These are phyloP conservation scores for Penelope pileata DNA, from an alignment of 2,113 vertebrate species.

Conservation along the genomic window DNA sequence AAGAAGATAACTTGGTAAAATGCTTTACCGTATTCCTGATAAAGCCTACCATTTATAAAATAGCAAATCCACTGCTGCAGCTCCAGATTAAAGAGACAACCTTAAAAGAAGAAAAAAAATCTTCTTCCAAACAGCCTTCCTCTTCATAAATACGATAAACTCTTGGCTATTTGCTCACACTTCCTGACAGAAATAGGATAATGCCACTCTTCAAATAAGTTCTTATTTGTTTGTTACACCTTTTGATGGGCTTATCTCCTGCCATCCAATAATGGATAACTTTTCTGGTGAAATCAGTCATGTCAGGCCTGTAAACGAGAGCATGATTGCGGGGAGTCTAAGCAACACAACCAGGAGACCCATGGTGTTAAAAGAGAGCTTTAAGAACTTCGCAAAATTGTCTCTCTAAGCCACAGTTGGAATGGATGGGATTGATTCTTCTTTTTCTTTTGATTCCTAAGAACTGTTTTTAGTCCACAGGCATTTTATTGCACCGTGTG, in stretches of 20 bases:
- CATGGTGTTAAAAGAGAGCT: neutral
- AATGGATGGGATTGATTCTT: conserved; percentile 33
- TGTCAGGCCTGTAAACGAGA: conserved; percentile 40
- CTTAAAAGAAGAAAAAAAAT: conserved; percentile 32
- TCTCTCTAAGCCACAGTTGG: neutral
- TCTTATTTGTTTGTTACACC: conserved; percentile 58
- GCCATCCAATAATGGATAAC: conserved; percentile 54
- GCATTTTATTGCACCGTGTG: neutral
- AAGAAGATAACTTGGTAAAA: conserved; percentile 37
- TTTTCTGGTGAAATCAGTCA: conserved; percentile 52
- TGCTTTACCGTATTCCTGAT: conserved; percentile 41
- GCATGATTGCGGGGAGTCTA: neutral
- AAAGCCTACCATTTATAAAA: conserved; percentile 62
- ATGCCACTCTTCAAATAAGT: conserved; percentile 63
- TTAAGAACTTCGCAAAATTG: conserved; percentile 36
- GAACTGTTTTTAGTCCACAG: neutral
- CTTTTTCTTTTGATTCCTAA: conserved; percentile 43
- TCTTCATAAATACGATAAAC: conserved; percentile 54
- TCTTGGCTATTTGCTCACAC: conserved; percentile 38
- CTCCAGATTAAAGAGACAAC: conserved; percentile 60
- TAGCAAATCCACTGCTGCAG: conserved; percentile 49
- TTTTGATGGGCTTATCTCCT: conserved; percentile 71
- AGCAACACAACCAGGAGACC: neutral
- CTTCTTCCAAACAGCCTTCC: conserved; percentile 29
- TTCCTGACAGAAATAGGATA: conserved; percentile 65